A percentile compares a stretch with the other conserved stretches of the same genome.
phyloP scores from a whole-genome alignment of 2,888 invertebrate genomes.

The Agrochola circellaris region DNA sequence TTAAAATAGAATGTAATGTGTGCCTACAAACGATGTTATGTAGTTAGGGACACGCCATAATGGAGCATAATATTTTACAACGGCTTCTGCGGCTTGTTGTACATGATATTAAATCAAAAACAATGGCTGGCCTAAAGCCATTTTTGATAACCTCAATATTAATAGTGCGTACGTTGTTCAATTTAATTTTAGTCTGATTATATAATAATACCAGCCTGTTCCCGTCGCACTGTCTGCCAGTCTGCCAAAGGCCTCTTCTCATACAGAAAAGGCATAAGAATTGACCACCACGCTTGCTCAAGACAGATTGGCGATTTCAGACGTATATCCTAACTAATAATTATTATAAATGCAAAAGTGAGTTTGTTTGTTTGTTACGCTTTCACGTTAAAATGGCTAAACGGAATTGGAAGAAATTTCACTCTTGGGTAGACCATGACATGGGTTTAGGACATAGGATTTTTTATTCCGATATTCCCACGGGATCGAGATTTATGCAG shows the following conservation, averaged over 20 bases:
- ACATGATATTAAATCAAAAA: constrained; percentile 53
- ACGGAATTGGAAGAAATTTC: no score
- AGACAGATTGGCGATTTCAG: background rate
- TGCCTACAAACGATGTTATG: constrained; percentile 1
- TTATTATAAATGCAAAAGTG: no score
- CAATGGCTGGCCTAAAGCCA: constrained; percentile 42
- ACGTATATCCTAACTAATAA: no score
- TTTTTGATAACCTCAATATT: constrained; percentile 53
- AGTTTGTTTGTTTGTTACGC: no score
- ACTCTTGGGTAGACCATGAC: no score
- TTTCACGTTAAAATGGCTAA: no score
- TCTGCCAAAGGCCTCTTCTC: background rate
- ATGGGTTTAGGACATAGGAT: no score
- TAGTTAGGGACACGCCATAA: constrained; percentile 13
- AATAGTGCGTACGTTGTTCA: constrained; percentile 22
- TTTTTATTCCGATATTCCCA: no score
- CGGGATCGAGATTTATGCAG: no score
- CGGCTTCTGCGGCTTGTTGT: constrained; percentile 37
- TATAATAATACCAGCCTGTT: background rate
- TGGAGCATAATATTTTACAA: constrained; percentile 47
- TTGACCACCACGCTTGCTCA: background rate
- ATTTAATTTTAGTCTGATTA: constrained; percentile 27
- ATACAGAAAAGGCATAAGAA: background rate
- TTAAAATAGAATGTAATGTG: constrained; percentile 10
- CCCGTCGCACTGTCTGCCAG: background rate